phyloP scores from a whole-genome alignment of 1,140 invertebrate genomes.

The Aphis craccivora region DNA sequence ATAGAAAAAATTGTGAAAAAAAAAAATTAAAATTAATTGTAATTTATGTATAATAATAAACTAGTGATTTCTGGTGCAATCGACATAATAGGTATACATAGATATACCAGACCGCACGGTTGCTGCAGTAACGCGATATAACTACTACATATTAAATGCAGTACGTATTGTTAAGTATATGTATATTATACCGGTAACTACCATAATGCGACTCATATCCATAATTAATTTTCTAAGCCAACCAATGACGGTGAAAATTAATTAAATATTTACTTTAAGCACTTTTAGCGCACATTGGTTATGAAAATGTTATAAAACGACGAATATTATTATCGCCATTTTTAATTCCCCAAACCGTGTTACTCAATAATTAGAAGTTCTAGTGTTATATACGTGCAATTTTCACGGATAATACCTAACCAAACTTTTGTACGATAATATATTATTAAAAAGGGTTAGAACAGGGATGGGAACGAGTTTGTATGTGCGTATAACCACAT shows the following conservation, averaged over 20 bases:
- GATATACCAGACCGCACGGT: too few species aligned
- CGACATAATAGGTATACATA: too few species aligned
- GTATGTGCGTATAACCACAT: neutral
- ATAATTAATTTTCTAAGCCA: neutral
- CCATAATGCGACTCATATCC: neutral
- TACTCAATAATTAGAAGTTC: neutral
- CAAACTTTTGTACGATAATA: neutral
- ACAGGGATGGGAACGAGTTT: neutral
- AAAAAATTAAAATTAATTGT: too few species aligned
- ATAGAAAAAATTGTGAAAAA: too few species aligned
- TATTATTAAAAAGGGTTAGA: neutral
- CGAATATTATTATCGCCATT: neutral
- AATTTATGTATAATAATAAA: too few species aligned
- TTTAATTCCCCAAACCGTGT: neutral
- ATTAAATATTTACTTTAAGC: slow-evolving; percentile 9
- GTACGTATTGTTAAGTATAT: neutral
- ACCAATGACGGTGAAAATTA: neutral
- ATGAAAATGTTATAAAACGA: neutral
- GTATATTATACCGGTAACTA: neutral
- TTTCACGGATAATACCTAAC: neutral
- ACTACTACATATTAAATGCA: neutral
- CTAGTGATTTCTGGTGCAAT: too few species aligned
- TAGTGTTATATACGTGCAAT: neutral
- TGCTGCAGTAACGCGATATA: too few species aligned
- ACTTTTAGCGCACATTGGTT: too few species aligned